Evolutionary conservation across 2,888 invertebrate species (phyloP), one percentile per base, ranked within the genome.

Genomic region (Drosophila flavopinicola): DNA sequence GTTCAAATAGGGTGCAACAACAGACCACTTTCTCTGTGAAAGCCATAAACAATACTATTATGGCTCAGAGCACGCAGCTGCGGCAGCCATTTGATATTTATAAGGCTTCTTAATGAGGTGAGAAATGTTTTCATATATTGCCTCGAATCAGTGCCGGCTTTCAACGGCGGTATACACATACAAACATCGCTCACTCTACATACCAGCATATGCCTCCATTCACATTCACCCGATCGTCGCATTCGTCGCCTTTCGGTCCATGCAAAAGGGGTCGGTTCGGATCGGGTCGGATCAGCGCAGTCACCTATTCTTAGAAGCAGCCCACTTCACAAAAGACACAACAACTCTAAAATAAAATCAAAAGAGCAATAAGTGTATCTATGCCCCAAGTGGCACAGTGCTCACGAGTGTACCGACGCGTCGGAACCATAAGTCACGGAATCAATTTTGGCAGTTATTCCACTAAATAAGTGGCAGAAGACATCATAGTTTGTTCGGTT

Each of bases 81-180:
- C 25, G 37, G 23, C 48, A 48, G 45, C 39, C 42, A 56, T 48
- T 56, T 61, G 51, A 59, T 54, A 59, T 63, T 59, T 56, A 58
- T 61, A 66, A 66, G 66, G 51, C 48, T 48, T 61, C 60, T 61
- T 61, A 72, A 72, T 71, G 71, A 72, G 51, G 71, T 71, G 72
- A 65, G 72, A 72, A 67, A 56, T 64, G 59, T 53, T 59, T 47
- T 58, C 47, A 41, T 63, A 30, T 32, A 37, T 32, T 37, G 51
- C 30, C 47, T 35, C 42, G 47, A 47, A 53, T 53, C 48, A 38
- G 48, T 48, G 47, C 24, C 24, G 29, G 10, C 17, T 13, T 13
- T 23, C 13, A 3, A 13, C n/a, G 10, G n/a, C n/a, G 15, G 20
- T 4, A 20, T 20, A 20, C 20, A 3, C 20, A 20, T 20, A 20